Evolutionary conservation across 1,140 invertebrate species (phyloP).

Genomic region (Pseudomyrmex concolor): DNA sequence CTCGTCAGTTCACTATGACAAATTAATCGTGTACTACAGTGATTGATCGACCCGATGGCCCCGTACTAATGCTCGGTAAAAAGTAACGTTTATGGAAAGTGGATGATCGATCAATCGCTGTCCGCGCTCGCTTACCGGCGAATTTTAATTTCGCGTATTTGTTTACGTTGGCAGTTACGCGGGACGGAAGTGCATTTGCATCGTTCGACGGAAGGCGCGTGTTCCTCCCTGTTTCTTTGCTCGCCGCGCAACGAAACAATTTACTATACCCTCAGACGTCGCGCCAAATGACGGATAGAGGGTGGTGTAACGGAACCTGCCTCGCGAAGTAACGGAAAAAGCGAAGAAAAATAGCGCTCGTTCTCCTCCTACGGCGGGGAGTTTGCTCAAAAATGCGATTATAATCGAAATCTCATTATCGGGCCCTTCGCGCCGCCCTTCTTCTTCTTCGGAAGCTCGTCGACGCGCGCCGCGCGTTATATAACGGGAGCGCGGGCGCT

Average conservation of each 20-base stretch:
- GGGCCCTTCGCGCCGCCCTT: neutral
- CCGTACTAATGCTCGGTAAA: conserved; percentile 57
- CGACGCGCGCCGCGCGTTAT: conserved; percentile 24
- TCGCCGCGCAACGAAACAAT: conserved; percentile 55
- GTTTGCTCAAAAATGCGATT: conserved; percentile 52
- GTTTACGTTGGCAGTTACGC: conserved; percentile 34
- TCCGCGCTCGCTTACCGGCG: conserved; percentile 47
- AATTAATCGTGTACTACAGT: conserved; percentile 60
- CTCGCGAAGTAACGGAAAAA: neutral
- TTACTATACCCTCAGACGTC: conserved; percentile 53
- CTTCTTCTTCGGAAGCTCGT: neutral
- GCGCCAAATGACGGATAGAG: conserved; percentile 51
- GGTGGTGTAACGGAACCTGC: conserved; percentile 16
- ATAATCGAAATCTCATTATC: conserved; percentile 56
- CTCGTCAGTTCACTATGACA: conserved; percentile 53
- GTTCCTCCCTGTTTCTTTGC: neutral
- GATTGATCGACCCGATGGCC: conserved; percentile 51
- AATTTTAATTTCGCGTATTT: conserved; percentile 60
- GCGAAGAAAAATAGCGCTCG: conserved; percentile 49
- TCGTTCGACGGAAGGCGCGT: conserved; percentile 27
- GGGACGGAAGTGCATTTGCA: conserved; percentile 51
- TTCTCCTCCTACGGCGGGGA: neutral
- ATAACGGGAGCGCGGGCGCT: neutral
- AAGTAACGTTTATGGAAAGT: conserved; percentile 62
- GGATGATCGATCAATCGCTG: conserved; percentile 61